A percentile compares a stretch with the other conserved stretches of the same genome.
These are phyloP conservation scores for Vanacampus margaritifer DNA, from an alignment of 2,113 vertebrate species.

Conservation along the genomic window DNA sequence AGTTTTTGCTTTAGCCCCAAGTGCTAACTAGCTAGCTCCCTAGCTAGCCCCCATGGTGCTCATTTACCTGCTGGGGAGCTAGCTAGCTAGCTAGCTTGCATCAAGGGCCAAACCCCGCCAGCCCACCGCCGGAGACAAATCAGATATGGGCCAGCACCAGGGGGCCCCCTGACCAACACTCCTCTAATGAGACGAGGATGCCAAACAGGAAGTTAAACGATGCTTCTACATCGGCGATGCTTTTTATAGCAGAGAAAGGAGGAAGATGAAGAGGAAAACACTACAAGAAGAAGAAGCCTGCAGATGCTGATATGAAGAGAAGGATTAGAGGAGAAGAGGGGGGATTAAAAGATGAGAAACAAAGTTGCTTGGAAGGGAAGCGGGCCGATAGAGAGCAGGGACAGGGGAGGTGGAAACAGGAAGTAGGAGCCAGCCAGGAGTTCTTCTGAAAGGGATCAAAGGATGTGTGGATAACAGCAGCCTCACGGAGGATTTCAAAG, in stretches of 20 bases:
- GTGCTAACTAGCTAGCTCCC: no score
- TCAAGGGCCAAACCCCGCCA: no score
- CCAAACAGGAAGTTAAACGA: slow-evolving; percentile 14
- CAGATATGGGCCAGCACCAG: slow-evolving; percentile 56
- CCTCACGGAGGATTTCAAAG: slow-evolving; percentile 39
- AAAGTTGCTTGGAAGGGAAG: slow-evolving; percentile 40
- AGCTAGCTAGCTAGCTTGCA: no score
- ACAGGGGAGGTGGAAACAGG: slow-evolving; percentile 10
- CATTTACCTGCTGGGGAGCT: no score
- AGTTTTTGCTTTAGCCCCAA: no score
- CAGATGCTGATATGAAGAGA: slow-evolving; percentile 37
- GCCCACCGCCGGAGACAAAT: slow-evolving; percentile 16
- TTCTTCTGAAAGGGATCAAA: slow-evolving; percentile 53
- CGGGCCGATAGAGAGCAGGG: slow-evolving; percentile 28
- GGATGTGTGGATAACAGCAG: slow-evolving; percentile 42
- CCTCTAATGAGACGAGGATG: slow-evolving; percentile 13
- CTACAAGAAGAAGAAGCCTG: slow-evolving; percentile 16
- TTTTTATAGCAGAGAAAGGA: slow-evolving; percentile 46
- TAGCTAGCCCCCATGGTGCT: no score
- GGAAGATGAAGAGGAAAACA: slow-evolving; percentile 25
- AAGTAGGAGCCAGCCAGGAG: slow-evolving; percentile 21
- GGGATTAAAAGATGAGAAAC: slow-evolving; percentile 37
- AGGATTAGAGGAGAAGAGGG: slow-evolving; percentile 30
- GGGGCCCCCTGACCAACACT: slow-evolving; percentile 28
- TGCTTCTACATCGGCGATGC: slow-evolving; percentile 16